Evolutionary conservation across 2,888 invertebrate genomes (phyloP).

Genomic region (Tetrapedia diversipes): DNA sequence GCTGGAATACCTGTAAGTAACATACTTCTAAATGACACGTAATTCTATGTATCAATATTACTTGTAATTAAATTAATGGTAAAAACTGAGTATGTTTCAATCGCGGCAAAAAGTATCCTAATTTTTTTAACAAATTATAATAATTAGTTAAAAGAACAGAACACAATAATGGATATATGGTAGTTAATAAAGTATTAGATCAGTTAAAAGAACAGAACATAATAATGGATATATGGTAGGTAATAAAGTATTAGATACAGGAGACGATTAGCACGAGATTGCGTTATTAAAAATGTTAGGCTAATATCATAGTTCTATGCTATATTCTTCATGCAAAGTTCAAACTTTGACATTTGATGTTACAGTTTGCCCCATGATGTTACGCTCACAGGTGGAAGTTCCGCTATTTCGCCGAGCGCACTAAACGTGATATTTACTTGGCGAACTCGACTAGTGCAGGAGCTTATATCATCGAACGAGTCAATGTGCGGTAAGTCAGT

Average conservation of each 20-base stretch:
- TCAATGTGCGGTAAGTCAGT: conserved; percentile 25
- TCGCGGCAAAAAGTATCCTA: no score
- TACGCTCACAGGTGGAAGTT: conserved; percentile 2
- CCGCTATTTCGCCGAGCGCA: background rate
- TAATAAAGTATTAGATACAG: no score
- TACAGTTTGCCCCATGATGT: conserved; percentile 12
- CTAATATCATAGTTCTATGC: background rate
- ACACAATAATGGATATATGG: background rate
- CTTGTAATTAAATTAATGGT: background rate
- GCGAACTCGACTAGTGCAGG: background rate
- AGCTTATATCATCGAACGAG: background rate
- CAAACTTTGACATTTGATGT: conserved; percentile 68
- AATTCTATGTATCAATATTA: background rate
- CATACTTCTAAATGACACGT: background rate
- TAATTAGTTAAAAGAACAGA: background rate
- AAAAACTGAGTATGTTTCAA: no score
- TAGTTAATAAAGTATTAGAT: background rate
- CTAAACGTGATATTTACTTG: conserved; percentile 7
- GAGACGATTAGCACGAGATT: background rate
- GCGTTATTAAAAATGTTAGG: conserved; percentile 12
- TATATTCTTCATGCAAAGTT: conserved; percentile 56
- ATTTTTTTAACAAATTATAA: no score
- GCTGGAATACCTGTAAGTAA: conserved; percentile 80
- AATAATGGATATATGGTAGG: background rate
- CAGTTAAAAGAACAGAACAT: background rate